Conservation (phyloP, 1,140 invertebrate species). For the Maniola jurtina region DNA sequence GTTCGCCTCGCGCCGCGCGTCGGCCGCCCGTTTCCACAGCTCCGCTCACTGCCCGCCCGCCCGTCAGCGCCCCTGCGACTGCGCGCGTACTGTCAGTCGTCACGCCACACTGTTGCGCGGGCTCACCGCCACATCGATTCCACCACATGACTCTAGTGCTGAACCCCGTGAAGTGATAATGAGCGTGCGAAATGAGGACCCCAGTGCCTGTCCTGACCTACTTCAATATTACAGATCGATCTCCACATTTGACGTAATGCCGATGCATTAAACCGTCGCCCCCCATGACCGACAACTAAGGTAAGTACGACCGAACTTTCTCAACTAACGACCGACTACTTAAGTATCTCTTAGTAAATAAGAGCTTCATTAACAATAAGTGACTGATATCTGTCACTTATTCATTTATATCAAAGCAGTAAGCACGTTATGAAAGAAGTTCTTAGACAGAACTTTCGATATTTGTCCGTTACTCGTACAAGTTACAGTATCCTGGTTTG, state of each 20-base stretch:
- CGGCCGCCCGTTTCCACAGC: slow-evolving; percentile 39
- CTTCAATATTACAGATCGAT: slow-evolving; percentile 51
- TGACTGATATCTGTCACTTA: no score
- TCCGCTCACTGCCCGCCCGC: slow-evolving; percentile 22
- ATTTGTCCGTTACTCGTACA: not conserved
- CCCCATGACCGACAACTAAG: slow-evolving; percentile 36
- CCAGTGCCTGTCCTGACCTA: slow-evolving; percentile 49
- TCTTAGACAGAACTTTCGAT: no score
- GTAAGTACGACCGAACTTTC: slow-evolving; percentile 38
- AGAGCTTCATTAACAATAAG: no score
- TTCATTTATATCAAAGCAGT: no score
- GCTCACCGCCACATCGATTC: slow-evolving; percentile 38
- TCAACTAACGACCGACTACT: slow-evolving; percentile 6
- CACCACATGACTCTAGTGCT: slow-evolving; percentile 33
- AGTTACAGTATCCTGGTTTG: not conserved
- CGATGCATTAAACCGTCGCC: slow-evolving; percentile 31
- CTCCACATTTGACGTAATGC: slow-evolving; percentile 37
- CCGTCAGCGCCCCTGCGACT: slow-evolving; percentile 17
- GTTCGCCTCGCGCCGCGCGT: slow-evolving; percentile 53
- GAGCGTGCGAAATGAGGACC: slow-evolving; percentile 42
- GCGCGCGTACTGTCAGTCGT: slow-evolving; percentile 22
- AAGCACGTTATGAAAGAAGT: no score
- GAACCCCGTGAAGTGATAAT: slow-evolving; percentile 43
- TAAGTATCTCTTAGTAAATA: no score
- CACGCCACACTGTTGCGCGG: slow-evolving; percentile 46